Conservation (phyloP, 2,113 vertebrate species). For the Cyprinus carpio region DNA sequence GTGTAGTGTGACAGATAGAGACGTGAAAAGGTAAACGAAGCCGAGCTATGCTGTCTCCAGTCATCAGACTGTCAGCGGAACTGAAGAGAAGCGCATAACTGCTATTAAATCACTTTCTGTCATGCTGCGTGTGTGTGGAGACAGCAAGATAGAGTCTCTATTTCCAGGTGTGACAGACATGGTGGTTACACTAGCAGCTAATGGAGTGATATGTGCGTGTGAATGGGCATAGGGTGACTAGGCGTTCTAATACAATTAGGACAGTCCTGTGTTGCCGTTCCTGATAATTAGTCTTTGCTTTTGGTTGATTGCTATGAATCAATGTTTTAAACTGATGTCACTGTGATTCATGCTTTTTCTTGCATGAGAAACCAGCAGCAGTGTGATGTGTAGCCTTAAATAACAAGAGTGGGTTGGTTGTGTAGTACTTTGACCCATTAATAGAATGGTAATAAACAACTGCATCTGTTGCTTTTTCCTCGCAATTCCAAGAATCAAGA, state of each 20-base stretch:
- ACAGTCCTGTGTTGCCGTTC: neutral
- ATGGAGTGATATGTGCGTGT: slow-evolving; percentile 3
- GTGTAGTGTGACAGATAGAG: slow-evolving; percentile 31
- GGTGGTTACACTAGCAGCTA: slow-evolving; percentile 15
- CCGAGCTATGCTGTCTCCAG: slow-evolving; percentile 12
- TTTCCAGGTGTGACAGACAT: slow-evolving; percentile 35
- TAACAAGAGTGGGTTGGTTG: neutral
- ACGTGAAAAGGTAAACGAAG: slow-evolving; percentile 24
- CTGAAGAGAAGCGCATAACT: slow-evolving; percentile 19
- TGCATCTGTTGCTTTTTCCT: neutral
- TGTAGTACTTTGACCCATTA: neutral
- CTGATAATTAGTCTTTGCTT: neutral
- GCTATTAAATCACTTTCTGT: slow-evolving; percentile 48
- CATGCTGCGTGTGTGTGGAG: slow-evolving; percentile 5
- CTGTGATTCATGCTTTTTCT: neutral
- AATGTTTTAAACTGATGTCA: neutral
- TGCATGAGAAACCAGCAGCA: neutral
- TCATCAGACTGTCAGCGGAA: slow-evolving; percentile 17
- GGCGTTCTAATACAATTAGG: neutral
- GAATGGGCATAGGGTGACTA: neutral
- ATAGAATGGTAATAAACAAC: neutral
- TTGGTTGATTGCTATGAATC: neutral
- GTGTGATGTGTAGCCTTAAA: neutral
- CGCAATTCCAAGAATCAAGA: neutral
- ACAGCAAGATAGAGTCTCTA: neutral